Evolutionary conservation across 2,797 vertebrate genomes (phyloP).

Genomic region (Sebastolobus altivelis): DNA sequence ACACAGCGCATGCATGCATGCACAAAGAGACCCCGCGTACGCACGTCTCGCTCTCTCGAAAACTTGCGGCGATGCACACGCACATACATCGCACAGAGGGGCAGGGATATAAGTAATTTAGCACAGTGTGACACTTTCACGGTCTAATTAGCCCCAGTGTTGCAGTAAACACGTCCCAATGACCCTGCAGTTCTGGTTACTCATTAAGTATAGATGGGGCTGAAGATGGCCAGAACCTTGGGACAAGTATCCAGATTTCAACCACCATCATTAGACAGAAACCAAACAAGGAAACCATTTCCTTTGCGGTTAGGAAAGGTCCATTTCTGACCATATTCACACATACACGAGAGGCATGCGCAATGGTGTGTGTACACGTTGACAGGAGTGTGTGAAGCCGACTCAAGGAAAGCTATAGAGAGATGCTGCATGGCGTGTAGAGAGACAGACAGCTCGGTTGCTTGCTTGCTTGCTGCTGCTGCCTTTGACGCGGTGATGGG

Average conservation of each 20-base stretch:
- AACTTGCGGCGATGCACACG: constrained; percentile 16
- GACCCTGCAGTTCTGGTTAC: constrained; percentile 74
- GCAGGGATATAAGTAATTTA: constrained; percentile 77
- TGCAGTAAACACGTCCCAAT: constrained; percentile 80
- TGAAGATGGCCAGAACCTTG: constrained; percentile 53
- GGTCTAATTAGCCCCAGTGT: constrained; percentile 80
- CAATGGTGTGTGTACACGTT: not conserved
- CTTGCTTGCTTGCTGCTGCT: constrained; percentile 42
- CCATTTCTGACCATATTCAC: constrained; percentile 6
- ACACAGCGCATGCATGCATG: constrained; percentile 55
- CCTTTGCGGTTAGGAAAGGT: not conserved
- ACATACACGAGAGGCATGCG: not conserved
- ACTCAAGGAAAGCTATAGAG: constrained; percentile 43
- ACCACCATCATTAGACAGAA: not conserved
- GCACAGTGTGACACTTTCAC: constrained; percentile 80
- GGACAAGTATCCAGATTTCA: constrained; percentile 9
- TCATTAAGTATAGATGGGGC: constrained; percentile 78
- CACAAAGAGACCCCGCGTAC: constrained; percentile 38
- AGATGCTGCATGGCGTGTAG: constrained; percentile 34
- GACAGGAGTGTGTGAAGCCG: constrained; percentile 25
- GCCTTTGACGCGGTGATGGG: constrained; percentile 69
- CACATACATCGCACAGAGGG: constrained; percentile 43
- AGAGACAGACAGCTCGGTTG: constrained; percentile 44
- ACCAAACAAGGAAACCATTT: constrained; percentile 14
- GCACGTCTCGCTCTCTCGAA: constrained; percentile 7